A percentile compares a stretch with the other conserved stretches of the same genome.
Evolutionary conservation across 1,140 invertebrate species (phyloP).

Genomic region (Leptopilina clavipes): DNA sequence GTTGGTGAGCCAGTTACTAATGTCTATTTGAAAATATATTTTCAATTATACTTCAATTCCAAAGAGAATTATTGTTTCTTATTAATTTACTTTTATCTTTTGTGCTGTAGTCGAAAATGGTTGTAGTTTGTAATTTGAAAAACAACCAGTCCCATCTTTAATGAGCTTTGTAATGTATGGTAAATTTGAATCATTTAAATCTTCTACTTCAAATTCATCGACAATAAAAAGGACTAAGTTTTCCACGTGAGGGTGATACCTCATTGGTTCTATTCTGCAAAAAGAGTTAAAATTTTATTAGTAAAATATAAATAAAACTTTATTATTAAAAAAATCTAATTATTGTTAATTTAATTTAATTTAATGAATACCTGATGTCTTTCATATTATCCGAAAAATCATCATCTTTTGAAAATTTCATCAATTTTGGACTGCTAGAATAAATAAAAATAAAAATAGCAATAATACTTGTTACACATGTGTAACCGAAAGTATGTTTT

Average conservation of each 20-base stretch:
- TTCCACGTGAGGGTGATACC: not conserved
- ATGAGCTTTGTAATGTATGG: slow-evolving; percentile 1
- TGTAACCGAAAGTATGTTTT: not conserved
- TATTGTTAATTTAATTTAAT: not conserved
- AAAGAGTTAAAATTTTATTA: not conserved
- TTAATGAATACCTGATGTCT: not conserved
- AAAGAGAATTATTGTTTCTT: not conserved
- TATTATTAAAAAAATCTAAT: not conserved
- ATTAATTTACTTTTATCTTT: slow-evolving; percentile 3
- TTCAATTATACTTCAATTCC: not conserved
- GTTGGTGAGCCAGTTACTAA: not conserved
- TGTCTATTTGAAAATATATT: not conserved
- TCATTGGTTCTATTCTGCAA: not conserved
- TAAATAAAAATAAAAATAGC: slow-evolving; percentile 26
- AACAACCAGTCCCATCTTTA: not conserved
- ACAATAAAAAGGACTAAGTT: not conserved
- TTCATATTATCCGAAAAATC: not conserved
- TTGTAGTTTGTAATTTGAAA: not conserved
- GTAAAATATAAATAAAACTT: not conserved
- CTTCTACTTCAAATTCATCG: slow-evolving; percentile 11
- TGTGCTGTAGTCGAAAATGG: not conserved
- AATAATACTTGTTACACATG: slow-evolving; percentile 9
- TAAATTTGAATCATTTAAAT: slow-evolving; percentile 12
- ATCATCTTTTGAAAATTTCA: not conserved
- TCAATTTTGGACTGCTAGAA: not conserved